Conservation (phyloP, 2,888 invertebrate genomes). For the Ceraclea dissimilis region DNA sequence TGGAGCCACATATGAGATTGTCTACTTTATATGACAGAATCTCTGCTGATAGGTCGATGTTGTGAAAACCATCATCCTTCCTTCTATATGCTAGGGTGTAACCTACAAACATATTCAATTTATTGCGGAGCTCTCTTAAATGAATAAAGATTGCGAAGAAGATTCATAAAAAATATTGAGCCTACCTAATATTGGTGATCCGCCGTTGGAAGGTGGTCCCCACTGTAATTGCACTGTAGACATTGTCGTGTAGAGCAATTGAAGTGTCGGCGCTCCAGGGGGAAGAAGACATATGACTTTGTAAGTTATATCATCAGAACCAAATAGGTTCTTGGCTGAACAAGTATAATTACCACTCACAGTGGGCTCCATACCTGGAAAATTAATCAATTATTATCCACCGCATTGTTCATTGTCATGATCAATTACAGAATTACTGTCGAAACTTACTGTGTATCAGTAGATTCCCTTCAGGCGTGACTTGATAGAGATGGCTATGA, state of each 20-base stretch:
- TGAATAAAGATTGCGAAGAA: no score
- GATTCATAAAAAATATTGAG: not conserved
- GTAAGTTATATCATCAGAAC: conserved; percentile 76
- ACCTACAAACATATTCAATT: conserved; percentile 34
- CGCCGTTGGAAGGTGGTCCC: conserved; percentile 50
- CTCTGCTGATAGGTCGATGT: conserved; percentile 56
- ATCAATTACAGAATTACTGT: not conserved
- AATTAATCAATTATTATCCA: not conserved
- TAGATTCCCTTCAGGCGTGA: conserved; percentile 63
- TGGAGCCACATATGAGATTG: conserved; percentile 63
- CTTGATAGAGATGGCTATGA: conserved; percentile 62
- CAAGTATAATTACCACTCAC: conserved; percentile 76
- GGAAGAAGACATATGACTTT: conserved; percentile 70
- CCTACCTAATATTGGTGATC: conserved; percentile 46
- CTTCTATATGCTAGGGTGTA: conserved; percentile 53
- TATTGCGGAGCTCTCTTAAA: no score
- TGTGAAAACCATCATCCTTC: conserved; percentile 54
- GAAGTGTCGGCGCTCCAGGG: conserved; percentile 60
- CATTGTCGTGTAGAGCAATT: conserved; percentile 61
- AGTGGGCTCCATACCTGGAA: conserved; percentile 59
- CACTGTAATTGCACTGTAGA: conserved; percentile 50
- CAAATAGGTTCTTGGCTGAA: conserved; percentile 74
- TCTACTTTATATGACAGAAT: conserved; percentile 57
- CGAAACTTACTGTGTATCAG: conserved; percentile 59
- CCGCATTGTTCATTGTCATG: no score